These are phyloP conservation scores for Sinocyclocheilus anshuiensis DNA, from an alignment of 2,113 vertebrate species.

Conservation along the genomic window DNA sequence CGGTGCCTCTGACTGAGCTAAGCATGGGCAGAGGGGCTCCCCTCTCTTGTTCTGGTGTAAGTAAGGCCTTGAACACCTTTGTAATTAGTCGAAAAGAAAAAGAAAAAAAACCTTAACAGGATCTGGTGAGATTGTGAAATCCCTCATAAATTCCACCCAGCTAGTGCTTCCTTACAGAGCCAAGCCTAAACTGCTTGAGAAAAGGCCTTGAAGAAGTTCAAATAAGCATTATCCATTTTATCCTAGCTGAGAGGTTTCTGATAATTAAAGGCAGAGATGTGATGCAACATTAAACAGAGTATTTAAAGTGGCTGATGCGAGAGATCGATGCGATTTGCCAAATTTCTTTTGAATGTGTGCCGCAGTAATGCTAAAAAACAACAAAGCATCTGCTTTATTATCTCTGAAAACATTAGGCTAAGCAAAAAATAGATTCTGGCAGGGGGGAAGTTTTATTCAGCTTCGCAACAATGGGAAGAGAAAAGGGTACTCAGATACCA, in stretches of 20 bases:
- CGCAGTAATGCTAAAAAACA: neutral
- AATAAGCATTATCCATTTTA: conserved; percentile 41
- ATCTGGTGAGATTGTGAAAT: neutral
- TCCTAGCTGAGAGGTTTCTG: conserved; percentile 23
- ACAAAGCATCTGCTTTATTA: conserved; percentile 20
- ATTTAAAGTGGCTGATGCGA: conserved; percentile 35
- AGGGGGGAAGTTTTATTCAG: neutral
- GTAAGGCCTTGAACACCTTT: conserved; percentile 53
- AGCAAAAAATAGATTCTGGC: neutral
- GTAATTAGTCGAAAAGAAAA: conserved; percentile 52
- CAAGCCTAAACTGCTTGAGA: conserved; percentile 19
- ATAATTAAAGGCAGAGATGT: conserved; percentile 49
- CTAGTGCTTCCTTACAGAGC: neutral
- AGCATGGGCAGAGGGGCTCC: conserved; percentile 15
- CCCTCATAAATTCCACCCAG: neutral
- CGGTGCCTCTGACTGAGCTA: conserved; percentile 21
- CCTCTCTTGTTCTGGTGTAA: conserved; percentile 50
- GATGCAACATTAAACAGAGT: conserved; percentile 51
- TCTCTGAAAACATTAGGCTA: conserved; percentile 13
- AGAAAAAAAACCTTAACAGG: neutral
- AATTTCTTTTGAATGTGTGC: conserved; percentile 14
- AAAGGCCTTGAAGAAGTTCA: conserved; percentile 27
- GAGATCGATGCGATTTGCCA: conserved; percentile 27
- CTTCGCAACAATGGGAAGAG: neutral
- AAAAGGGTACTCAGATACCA: neutral